phyloP scores from a whole-genome alignment of 2,113 vertebrate species.

The rabbit (Oryctolagus cuniculus) region DNA sequence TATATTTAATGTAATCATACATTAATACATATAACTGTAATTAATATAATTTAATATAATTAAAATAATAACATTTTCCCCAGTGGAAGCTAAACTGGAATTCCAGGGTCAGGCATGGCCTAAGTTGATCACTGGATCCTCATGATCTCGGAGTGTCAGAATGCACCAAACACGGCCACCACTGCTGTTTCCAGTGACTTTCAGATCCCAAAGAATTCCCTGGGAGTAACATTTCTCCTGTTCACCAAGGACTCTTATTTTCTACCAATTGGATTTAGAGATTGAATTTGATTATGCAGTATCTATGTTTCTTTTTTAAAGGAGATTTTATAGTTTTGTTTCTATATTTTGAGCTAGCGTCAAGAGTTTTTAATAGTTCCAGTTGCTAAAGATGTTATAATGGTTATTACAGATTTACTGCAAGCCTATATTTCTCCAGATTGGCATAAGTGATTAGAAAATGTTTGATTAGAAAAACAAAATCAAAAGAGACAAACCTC shows the following conservation, averaged over 20 bases:
- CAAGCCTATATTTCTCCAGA: background rate
- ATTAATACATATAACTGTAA: background rate
- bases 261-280: background rate
- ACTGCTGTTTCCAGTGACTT: background rate
- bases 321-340: background rate
- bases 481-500: background rate
- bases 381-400: background rate
- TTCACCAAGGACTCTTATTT: conserved; percentile 17
- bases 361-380: background rate
- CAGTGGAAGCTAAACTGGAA: background rate
- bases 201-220: background rate
- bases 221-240: background rate
- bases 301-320: background rate
- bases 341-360: background rate
- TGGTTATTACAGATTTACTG: background rate
- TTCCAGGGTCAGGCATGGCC: background rate
- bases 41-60: background rate
- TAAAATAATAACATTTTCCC: conserved; percentile 1
- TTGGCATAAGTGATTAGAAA: conserved; percentile 13
- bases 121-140: background rate
- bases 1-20: background rate
- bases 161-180: background rate
- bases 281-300: background rate
- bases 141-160: background rate
- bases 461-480: conserved; percentile 35